Evolutionary conservation across 2,797 vertebrate genomes (phyloP).

Genomic region (Menidia menidia): DNA sequence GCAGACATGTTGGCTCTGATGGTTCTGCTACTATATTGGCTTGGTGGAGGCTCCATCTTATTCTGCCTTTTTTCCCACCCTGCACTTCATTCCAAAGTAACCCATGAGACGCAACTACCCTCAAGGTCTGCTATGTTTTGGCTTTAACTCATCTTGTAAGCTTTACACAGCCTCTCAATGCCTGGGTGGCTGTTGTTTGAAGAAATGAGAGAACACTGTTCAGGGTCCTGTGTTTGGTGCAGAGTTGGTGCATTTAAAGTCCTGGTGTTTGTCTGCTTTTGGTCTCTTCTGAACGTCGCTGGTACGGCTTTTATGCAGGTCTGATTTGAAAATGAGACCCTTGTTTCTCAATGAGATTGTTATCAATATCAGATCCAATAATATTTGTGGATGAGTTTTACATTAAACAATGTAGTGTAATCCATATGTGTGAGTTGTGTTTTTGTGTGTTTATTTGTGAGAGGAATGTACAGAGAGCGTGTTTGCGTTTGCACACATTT

Average conservation of each 20-base stretch:
- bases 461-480: not conserved
- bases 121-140: constrained; percentile 44
- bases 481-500: constrained; percentile 21
- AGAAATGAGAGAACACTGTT: constrained; percentile 43
- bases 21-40: constrained; percentile 37
- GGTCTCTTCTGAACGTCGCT: constrained; percentile 70
- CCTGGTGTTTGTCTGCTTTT: constrained; percentile 41
- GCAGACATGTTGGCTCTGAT: constrained; percentile 52
- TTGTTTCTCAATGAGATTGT: too few relatives aligned
- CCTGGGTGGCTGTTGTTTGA: constrained; percentile 47
- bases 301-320: constrained; percentile 20
- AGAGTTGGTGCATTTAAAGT: constrained; percentile 47
- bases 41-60: constrained; percentile 29
- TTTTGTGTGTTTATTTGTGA: not conserved
- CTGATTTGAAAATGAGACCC: too few relatives aligned
- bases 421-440: constrained; percentile 7
- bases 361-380: too few relatives aligned
- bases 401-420: constrained; percentile 37
- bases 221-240: constrained; percentile 24
- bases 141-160: constrained; percentile 48
- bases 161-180: constrained; percentile 51
- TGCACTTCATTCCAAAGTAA: constrained; percentile 24
- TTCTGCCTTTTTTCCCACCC: constrained; percentile 28
- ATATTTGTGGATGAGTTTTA: constrained; percentile 65
- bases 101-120: constrained; percentile 43